phyloP scores from a whole-genome alignment of 2,113 vertebrate species.

The Otolemur garnettii region DNA sequence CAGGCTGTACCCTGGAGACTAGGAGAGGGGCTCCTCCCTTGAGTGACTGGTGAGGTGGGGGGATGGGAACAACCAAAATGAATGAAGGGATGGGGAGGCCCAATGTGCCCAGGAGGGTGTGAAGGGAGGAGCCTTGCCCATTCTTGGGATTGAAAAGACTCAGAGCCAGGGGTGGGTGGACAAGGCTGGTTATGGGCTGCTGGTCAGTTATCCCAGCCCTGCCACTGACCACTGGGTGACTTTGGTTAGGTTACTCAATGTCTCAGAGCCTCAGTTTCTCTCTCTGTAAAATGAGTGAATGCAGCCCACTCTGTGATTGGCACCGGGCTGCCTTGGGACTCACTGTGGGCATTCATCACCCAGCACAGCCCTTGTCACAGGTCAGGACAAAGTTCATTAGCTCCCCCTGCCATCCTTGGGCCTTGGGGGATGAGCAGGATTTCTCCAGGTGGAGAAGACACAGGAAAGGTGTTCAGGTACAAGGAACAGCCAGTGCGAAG shows the following conservation, averaged over 20 bases:
- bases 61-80: neutral
- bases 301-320: neutral
- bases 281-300: neutral
- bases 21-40: neutral
- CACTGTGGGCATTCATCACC: accelerated
- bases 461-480: neutral
- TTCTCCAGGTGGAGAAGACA: neutral
- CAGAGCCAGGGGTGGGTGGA: neutral
- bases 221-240: neutral
- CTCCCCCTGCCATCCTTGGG: neutral
- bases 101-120: neutral
- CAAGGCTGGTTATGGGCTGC: neutral
- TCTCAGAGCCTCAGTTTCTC: neutral
- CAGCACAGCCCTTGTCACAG: accelerated
- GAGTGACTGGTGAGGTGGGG: neutral
- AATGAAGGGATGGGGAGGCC: neutral
- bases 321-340: neutral
- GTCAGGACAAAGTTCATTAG: too few relatives aligned
- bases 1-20: neutral
- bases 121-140: accelerated
- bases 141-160: neutral
- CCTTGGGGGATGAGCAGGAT: neutral
- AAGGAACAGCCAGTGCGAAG: neutral
- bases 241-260: neutral
- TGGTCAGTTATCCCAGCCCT: neutral